Evolutionary conservation across 2,888 invertebrate species (phyloP), one percentile per base, ranked within the genome.

Genomic region (Sialis lutaria): DNA sequence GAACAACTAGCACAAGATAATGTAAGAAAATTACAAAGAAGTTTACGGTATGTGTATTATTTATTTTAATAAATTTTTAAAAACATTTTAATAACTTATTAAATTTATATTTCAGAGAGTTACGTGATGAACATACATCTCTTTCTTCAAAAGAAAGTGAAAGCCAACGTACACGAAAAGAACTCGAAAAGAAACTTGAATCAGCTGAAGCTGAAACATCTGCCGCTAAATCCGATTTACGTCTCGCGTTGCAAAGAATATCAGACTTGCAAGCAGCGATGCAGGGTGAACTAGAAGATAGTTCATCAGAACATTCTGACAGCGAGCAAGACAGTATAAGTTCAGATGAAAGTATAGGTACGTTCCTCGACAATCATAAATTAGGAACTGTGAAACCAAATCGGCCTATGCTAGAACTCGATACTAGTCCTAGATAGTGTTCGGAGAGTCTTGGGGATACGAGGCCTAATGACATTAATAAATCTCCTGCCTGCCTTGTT

Each of bases 231-330:
- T 76, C 82, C 63, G 93, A 95, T 67, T 75, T 95, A 41, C 74
- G 90, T 46, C 69, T 93, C 47, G 93, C 95, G 5, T 73, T 91
- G 49, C 79, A 92, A 52, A 74, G 95, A 50, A 92, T 93, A 55
- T 81, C 90, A 42, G 92, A 92, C 60, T 69, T 96, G 52, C 93
- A 93, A 62, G 82, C 87, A 58, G 93, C 92, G 50, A 86, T 95
- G 62, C 89, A 91, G 54, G 91, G 85, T 1, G 88, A 87, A 57
- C 72, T 85, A 48, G 74, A 74, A 50, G 67, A 73, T 52, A 80
- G 79, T 55, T 80, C 76, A 53, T 76, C 77, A 2, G 77, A 73
- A 37, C 76, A 78, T 58, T 76, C 77, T 7, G 81, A 81, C 56
- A 75, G 75, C 53, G 75, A 75, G 48, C 74, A 73, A 60, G 77